Percentiles rank a stretch among this genome's conserved stretches.
phyloP scores from a whole-genome alignment of 2,888 invertebrate species.

The Drosophila mimetica region DNA sequence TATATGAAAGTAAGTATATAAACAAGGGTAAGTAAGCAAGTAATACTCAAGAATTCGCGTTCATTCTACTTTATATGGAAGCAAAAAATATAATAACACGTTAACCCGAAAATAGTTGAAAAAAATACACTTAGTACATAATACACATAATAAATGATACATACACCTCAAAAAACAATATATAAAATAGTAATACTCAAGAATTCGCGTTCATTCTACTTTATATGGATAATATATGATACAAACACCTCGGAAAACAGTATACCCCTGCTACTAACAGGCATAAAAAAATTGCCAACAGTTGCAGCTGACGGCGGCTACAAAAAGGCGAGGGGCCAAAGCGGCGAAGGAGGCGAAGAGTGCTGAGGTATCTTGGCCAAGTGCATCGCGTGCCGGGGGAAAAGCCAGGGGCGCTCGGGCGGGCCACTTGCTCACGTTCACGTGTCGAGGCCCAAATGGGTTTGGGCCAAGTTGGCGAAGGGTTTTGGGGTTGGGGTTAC shows the following conservation, averaged over 20 bases:
- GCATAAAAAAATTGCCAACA: slow-evolving; percentile 67
- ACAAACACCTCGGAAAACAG: neutral
- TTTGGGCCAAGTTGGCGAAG: slow-evolving; percentile 34
- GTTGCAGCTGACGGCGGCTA: slow-evolving; percentile 56
- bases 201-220: neutral
- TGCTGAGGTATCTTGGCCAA: slow-evolving; percentile 66
- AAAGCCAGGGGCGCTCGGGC: slow-evolving; percentile 45
- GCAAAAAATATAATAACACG: too few species aligned
- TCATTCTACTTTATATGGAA: too few species aligned
- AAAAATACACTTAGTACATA: too few species aligned
- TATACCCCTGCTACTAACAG: neutral
- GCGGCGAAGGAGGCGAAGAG: slow-evolving; percentile 15
- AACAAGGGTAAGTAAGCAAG: too few species aligned
- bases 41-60: neutral
- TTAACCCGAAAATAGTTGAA: too few species aligned
- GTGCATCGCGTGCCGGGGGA: slow-evolving; percentile 75
- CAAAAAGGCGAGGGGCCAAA: neutral
- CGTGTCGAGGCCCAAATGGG: slow-evolving; percentile 40
- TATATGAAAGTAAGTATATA: too few species aligned
- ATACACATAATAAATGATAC: too few species aligned
- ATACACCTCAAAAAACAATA: too few species aligned
- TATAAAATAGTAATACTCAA: neutral
- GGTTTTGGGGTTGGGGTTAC: slow-evolving; percentile 37
- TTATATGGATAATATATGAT: too few species aligned
- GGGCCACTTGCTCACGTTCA: slow-evolving; percentile 51